phyloP scores from a whole-genome alignment of 2,797 vertebrate genomes.

The Coccyzus lansbergi region DNA sequence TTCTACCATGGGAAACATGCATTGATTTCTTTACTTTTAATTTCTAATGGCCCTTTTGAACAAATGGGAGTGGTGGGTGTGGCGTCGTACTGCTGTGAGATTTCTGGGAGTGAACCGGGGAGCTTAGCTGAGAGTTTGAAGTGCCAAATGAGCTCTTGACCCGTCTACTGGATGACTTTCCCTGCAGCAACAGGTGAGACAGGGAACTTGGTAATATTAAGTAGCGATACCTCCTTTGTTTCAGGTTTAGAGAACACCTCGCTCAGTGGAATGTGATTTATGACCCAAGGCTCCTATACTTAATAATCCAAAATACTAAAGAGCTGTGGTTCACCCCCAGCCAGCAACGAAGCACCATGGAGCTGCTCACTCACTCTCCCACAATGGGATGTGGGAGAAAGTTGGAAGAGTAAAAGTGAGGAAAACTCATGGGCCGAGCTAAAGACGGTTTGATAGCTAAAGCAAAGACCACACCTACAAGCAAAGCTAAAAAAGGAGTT shows the following conservation, averaged over 20 bases:
- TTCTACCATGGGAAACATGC: background rate
- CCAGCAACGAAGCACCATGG: no score
- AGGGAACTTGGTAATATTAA: background rate
- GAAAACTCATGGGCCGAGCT: no score
- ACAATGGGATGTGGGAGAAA: no score
- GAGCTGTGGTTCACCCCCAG: no score
- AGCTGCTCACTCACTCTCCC: no score
- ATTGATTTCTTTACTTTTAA: background rate
- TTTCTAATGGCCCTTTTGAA: background rate
- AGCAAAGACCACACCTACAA: no score
- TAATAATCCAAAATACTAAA: background rate
- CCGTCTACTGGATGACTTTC: background rate
- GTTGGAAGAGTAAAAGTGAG: no score
- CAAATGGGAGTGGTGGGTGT: no score
- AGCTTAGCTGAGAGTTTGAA: background rate
- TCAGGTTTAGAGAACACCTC: background rate
- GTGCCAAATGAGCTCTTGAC: background rate
- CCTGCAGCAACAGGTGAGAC: background rate
- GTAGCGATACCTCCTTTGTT: background rate
- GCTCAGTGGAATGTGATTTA: background rate
- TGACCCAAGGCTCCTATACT: background rate
- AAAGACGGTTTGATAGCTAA: no score
- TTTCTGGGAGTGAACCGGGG: background rate
- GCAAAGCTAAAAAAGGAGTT: no score
- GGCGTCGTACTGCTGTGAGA: background rate